Evolutionary conservation across 2,113 vertebrate genomes (phyloP).

Genomic region (Suricata suricatta): DNA sequence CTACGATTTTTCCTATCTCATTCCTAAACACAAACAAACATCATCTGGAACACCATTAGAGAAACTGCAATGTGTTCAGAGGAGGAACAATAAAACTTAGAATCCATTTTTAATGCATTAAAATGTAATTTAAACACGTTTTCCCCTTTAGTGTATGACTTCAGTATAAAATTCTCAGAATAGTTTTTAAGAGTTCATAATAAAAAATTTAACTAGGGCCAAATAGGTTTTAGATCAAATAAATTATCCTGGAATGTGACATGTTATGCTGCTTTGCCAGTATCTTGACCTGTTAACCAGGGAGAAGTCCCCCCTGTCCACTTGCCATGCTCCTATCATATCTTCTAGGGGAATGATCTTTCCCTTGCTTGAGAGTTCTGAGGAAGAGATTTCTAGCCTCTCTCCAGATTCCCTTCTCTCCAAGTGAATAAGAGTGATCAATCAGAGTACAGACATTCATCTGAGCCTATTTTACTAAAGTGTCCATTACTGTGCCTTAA

Average conservation of each 20-base stretch:
- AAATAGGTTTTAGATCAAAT: neutral
- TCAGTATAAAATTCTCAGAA: neutral
- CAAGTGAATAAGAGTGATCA: neutral
- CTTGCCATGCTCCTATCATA: neutral
- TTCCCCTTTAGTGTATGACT: neutral
- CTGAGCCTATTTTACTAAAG: neutral
- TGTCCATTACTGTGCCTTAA: neutral
- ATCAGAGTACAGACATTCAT: neutral
- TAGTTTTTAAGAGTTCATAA: constrained; percentile 14
- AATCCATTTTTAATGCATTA: neutral
- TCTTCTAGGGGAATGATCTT: neutral
- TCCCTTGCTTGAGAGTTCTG: neutral
- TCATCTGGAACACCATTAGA: neutral
- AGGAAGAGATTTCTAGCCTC: neutral
- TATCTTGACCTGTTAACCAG: neutral
- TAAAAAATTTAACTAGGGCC: neutral
- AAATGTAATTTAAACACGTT: neutral
- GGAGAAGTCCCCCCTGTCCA: neutral
- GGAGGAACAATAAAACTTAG: neutral
- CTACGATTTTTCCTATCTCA: neutral
- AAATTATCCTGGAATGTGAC: neutral
- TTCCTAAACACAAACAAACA: neutral
- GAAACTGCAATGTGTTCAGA: neutral
- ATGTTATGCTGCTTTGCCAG: neutral
- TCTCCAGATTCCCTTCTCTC: neutral